A percentile compares a stretch with the other conserved stretches of the same genome.
These are phyloP conservation scores for Habroteleia sp. DNA, from an alignment of 2,888 invertebrate species.

Conservation along the genomic window DNA sequence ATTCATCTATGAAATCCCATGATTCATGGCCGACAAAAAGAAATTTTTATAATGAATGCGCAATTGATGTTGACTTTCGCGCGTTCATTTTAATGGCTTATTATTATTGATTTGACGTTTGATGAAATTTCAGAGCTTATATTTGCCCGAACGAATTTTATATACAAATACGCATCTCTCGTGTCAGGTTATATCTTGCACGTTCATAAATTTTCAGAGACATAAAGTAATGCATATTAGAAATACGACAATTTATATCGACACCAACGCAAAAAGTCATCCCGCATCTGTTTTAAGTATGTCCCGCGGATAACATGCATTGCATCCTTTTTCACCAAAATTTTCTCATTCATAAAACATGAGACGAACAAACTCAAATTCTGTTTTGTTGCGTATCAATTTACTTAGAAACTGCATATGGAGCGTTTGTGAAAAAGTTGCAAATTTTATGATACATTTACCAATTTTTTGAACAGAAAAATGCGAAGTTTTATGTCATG, in stretches of 20 bases:
- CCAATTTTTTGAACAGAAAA: too few relatives aligned
- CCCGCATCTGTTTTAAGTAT: background rate
- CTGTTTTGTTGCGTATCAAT: too few relatives aligned
- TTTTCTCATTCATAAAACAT: too few relatives aligned
- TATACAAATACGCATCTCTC: conserved; percentile 9
- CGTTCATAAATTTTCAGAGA: conserved; percentile 2
- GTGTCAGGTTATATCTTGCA: conserved; percentile 5
- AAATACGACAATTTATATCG: conserved; percentile 24
- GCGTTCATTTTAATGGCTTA: conserved; percentile 11
- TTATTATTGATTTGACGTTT: conserved; percentile 12
- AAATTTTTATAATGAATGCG: background rate
- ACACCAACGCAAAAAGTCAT: background rate
- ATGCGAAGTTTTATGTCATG: too few relatives aligned
- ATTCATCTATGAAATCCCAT: background rate
- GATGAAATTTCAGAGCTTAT: conserved; percentile 4
- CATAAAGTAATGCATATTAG: conserved; percentile 21
- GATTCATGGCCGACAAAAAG: too few relatives aligned
- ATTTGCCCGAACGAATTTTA: conserved; percentile 3
- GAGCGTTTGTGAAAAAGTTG: too few relatives aligned
- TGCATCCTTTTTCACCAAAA: too few relatives aligned
- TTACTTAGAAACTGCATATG: too few relatives aligned
- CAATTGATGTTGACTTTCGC: background rate
- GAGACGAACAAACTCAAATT: too few relatives aligned
- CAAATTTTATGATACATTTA: too few relatives aligned
- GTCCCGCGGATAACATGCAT: too few relatives aligned